Percentiles rank a stretch among this genome's conserved stretches.
phyloP scores from a whole-genome alignment of 2,113 vertebrate species.

The Pyrgilauda ruficollis region DNA sequence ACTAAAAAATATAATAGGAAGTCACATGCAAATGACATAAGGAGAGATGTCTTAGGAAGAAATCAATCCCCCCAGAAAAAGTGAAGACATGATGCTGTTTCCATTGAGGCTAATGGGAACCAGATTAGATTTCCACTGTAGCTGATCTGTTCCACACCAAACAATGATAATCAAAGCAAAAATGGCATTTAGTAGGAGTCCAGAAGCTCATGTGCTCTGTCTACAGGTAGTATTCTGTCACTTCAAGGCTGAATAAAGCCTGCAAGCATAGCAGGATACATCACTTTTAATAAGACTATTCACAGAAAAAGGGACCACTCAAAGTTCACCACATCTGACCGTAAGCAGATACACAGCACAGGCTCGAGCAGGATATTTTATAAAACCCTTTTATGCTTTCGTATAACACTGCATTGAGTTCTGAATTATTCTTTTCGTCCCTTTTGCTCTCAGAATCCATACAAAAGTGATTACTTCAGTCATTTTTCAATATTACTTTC shows the following conservation, averaged over 20 bases:
- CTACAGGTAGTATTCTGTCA: constrained; percentile 25
- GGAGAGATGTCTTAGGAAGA: not conserved
- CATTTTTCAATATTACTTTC: constrained; percentile 80
- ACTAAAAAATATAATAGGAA: not conserved
- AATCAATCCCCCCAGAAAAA: not conserved
- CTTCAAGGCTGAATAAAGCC: not conserved
- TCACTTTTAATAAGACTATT: not conserved
- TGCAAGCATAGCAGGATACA: not conserved
- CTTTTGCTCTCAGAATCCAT: constrained; percentile 69
- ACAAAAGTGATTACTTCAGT: constrained; percentile 78
- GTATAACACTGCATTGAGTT: constrained; percentile 27
- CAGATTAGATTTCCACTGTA: constrained; percentile 6
- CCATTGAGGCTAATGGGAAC: not conserved
- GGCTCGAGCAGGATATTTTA: not conserved
- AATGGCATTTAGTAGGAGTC: constrained; percentile 9
- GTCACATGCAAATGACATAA: not conserved
- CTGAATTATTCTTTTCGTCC: constrained; percentile 71
- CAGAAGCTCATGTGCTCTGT: constrained; percentile 22
- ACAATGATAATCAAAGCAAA: constrained; percentile 11
- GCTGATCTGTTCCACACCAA: not conserved
- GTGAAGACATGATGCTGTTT: not conserved
- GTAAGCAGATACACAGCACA: not conserved
- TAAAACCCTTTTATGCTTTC: constrained; percentile 1
- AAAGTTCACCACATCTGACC: constrained; percentile 16
- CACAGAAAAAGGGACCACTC: not conserved